Percentiles rank a stretch among this genome's conserved stretches.
Conservation (phyloP, 2,888 invertebrate species). For the Harpalus rufipes region DNA sequence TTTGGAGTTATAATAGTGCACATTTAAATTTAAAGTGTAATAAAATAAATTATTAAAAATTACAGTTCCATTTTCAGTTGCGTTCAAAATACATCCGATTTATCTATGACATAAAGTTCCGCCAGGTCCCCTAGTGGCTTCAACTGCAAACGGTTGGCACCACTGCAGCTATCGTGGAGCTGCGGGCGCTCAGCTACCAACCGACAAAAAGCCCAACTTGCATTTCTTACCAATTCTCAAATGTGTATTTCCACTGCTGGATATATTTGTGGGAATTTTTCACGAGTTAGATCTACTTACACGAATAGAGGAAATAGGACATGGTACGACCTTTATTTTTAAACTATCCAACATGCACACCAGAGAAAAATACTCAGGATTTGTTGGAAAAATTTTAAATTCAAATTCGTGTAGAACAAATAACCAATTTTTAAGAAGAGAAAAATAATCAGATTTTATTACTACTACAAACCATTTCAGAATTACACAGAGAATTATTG, state of each 20-base stretch:
- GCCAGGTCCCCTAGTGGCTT: constrained; percentile 30
- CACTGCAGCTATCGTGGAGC: constrained; percentile 32
- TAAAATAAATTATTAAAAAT: constrained; percentile 52
- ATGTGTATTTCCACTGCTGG: constrained; percentile 34
- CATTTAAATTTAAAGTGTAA: constrained; percentile 49
- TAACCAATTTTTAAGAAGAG: background rate
- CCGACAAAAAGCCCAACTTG: constrained; percentile 37
- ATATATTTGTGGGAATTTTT: constrained; percentile 39
- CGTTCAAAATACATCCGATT: constrained; percentile 36
- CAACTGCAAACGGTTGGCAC: constrained; percentile 37
- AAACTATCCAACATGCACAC: background rate
- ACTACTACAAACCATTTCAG: background rate
- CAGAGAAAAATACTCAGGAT: background rate
- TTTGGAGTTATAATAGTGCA: constrained; percentile 1
- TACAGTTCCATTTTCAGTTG: constrained; percentile 31
- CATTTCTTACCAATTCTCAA: constrained; percentile 52
- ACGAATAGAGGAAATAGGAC: constrained; percentile 17
- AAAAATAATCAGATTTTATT: background rate
- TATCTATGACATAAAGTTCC: constrained; percentile 47
- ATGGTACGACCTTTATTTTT: background rate
- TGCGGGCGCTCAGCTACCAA: constrained; percentile 35
- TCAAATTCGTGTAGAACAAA: background rate
- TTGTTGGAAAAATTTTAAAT: constrained; percentile 4
- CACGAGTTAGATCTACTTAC: constrained; percentile 16
- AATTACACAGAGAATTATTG: background rate